A percentile compares a stretch with the other conserved stretches of the same genome.
Evolutionary conservation across 2,113 vertebrate genomes (phyloP).

Genomic region (Bujurquina vittata): DNA sequence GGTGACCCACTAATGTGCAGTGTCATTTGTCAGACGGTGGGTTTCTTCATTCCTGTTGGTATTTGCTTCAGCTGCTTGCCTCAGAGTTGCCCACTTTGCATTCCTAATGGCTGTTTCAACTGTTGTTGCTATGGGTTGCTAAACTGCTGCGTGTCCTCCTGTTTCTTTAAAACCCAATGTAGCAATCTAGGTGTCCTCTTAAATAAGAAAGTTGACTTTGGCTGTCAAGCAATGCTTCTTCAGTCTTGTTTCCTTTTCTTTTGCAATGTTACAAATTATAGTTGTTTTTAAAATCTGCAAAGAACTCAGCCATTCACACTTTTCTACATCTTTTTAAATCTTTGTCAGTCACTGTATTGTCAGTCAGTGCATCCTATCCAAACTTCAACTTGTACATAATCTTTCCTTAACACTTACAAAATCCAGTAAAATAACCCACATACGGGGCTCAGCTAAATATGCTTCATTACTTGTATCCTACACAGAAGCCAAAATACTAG

Average conservation of each 20-base stretch:
- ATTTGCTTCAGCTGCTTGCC: not conserved
- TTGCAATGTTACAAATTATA: not conserved
- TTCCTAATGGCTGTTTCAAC: rapidly evolving
- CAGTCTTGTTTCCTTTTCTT: not conserved
- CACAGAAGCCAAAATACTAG: not conserved
- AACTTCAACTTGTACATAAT: too few relatives aligned
- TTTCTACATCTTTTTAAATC: too few relatives aligned
- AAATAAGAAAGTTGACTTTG: not conserved
- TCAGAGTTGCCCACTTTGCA: not conserved
- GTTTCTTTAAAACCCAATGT: too few relatives aligned
- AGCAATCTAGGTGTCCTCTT: not conserved
- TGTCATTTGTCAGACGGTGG: not conserved
- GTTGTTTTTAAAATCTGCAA: too few relatives aligned
- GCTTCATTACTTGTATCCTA: not conserved
- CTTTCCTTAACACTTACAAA: not conserved
- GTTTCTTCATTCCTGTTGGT: not conserved
- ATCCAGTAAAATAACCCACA: not conserved
- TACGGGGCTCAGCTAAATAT: not conserved
- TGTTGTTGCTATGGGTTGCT: too few relatives aligned
- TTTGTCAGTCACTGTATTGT: too few relatives aligned
- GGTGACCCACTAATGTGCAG: not conserved
- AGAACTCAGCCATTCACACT: too few relatives aligned
- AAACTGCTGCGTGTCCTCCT: not conserved
- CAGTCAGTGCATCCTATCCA: too few relatives aligned
- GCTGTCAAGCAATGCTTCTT: rapidly evolving